phyloP scores from a whole-genome alignment of 2,797 vertebrate species.

The Danio kyathit region DNA sequence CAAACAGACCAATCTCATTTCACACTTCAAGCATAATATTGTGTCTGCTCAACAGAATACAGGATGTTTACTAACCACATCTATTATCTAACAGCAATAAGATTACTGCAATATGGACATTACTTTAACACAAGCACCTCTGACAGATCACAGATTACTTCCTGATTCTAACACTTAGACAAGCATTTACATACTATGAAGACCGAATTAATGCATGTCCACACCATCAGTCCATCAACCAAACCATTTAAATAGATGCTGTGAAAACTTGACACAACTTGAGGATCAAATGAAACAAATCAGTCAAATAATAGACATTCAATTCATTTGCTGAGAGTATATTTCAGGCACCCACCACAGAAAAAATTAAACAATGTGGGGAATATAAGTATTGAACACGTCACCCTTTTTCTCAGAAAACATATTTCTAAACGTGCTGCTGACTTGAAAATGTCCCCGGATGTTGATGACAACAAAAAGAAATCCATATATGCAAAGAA shows the following conservation, averaged over 20 bases:
- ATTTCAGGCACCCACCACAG: not conserved
- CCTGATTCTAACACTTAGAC: not conserved
- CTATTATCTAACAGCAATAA: not conserved
- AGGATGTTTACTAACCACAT: not conserved
- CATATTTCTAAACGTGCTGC: too few relatives aligned
- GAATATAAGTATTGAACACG: too few relatives aligned
- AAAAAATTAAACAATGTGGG: not conserved
- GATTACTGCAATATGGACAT: not conserved
- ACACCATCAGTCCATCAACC: too few relatives aligned
- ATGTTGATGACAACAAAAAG: too few relatives aligned
- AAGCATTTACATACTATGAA: not conserved
- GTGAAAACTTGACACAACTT: not conserved
- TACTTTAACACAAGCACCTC: not conserved
- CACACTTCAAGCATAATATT: not conserved
- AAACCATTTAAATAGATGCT: too few relatives aligned
- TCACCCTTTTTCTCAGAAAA: too few relatives aligned
- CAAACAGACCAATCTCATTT: not conserved
- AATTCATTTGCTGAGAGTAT: not conserved
- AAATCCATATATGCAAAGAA: too few relatives aligned
- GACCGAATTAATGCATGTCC: too few relatives aligned
- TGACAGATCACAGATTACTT: not conserved
- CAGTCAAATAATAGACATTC: not conserved
- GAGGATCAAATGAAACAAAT: not conserved
- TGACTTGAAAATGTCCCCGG: too few relatives aligned
- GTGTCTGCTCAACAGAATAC: not conserved